These are phyloP conservation scores for Psittacula cyanocephala DNA, from an alignment of 2,113 vertebrate genomes.

Conservation along the genomic window DNA sequence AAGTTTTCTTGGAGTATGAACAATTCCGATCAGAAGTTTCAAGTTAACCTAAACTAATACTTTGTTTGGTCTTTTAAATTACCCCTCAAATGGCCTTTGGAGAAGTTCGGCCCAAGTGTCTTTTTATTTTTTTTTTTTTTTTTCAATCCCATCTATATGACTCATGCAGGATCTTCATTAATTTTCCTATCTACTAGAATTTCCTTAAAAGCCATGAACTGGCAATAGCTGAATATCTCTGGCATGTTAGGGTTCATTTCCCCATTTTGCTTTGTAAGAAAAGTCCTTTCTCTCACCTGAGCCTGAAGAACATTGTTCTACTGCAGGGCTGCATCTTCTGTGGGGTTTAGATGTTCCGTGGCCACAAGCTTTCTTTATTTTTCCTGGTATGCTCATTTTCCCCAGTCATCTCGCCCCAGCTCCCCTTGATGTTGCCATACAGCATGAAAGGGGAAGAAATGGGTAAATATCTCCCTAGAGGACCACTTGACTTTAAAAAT, in stretches of 20 bases:
- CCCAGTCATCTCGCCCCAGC: background rate
- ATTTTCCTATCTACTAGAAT: background rate
- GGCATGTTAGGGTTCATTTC: background rate
- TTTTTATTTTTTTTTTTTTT: too few relatives aligned
- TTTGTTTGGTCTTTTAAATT: background rate
- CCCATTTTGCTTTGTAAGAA: background rate
- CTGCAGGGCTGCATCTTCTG: background rate
- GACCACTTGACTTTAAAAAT: background rate
- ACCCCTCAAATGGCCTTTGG: background rate
- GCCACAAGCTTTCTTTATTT: background rate
- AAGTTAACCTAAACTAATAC: background rate
- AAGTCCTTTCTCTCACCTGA: background rate
- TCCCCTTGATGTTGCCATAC: background rate
- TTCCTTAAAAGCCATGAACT: background rate
- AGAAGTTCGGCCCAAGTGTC: background rate
- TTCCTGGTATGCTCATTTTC: background rate
- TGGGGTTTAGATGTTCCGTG: background rate
- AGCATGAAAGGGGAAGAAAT: background rate
- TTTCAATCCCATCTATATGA: background rate
- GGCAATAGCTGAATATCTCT: background rate
- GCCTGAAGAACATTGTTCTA: background rate
- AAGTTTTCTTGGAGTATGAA: background rate
- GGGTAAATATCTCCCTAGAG: background rate
- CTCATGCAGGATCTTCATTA: background rate
- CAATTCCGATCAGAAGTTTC: background rate